Evolutionary conservation across 2,797 vertebrate species (phyloP).

Genomic region (Forpus xanthops): DNA sequence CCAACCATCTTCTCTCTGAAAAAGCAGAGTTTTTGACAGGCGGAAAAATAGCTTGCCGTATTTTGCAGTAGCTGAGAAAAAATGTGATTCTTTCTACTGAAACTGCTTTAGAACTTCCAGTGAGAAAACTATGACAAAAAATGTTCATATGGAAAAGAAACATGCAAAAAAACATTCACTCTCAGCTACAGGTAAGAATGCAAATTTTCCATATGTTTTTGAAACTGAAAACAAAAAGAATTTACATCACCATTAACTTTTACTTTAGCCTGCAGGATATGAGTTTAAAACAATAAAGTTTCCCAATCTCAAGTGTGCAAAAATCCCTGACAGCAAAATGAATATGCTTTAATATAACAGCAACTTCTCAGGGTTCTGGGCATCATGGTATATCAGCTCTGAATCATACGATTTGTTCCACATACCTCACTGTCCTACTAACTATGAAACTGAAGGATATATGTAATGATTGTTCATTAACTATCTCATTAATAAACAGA

Average conservation of each 20-base stretch:
- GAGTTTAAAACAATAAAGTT: not conserved
- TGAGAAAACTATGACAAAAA: not conserved
- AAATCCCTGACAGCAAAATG: not conserved
- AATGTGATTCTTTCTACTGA: not conserved
- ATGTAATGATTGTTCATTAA: not conserved
- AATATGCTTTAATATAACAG: not conserved
- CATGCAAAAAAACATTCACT: not conserved
- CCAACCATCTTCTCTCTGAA: not conserved
- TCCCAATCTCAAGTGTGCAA: not conserved
- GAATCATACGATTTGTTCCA: not conserved
- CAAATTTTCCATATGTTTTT: not conserved
- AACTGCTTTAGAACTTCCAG: not conserved
- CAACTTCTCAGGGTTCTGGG: not conserved
- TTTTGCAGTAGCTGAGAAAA: not conserved
- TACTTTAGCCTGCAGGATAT: not conserved
- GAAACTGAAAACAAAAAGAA: not conserved
- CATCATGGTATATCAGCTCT: not conserved
- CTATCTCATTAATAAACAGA: not conserved
- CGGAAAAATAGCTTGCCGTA: not conserved
- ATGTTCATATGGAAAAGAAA: not conserved
- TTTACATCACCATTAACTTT: not conserved
- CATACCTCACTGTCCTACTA: not conserved
- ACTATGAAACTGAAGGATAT: not conserved
- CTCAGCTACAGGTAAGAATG: not conserved
- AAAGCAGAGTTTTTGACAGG: not conserved